Conservation (phyloP, 2,888 invertebrate species). For the Xanthostigma xanthostigma region DNA sequence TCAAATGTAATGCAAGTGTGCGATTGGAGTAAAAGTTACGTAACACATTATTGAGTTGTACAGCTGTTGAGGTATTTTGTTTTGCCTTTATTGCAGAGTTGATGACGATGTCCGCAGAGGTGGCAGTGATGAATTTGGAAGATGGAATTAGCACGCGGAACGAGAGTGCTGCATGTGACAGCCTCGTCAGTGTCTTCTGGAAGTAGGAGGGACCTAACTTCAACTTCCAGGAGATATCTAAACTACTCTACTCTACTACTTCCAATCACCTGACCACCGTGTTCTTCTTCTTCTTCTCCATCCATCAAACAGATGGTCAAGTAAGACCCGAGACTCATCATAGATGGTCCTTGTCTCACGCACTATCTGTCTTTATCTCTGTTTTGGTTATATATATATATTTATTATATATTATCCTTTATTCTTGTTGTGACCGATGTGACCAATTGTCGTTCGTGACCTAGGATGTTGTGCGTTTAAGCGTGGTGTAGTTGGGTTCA, state of each 20-base stretch:
- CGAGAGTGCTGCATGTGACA: constrained; percentile 10
- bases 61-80: constrained; percentile 15
- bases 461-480: constrained; percentile 15
- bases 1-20: too few species aligned
- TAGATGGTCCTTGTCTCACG: constrained; percentile 11
- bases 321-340: constrained; percentile 22
- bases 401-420: constrained; percentile 23
- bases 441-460: constrained; percentile 29
- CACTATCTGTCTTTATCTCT: constrained; percentile 10
- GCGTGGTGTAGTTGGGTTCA: constrained; percentile 26
- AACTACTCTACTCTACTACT: constrained; percentile 30
- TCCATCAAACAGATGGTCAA: constrained; percentile 27
- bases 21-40: too few species aligned
- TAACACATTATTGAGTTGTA: too few species aligned
- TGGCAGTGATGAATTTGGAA: constrained; percentile 17
- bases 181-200: constrained; percentile 43
- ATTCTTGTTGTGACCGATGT: constrained; percentile 31
- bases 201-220: constrained; percentile 43
- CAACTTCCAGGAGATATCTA: constrained; percentile 41
- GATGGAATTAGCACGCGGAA: constrained; percentile 19
- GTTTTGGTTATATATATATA: constrained; percentile 10
- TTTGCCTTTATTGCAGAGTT: constrained; percentile 46
- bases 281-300: constrained; percentile 15
- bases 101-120: constrained; percentile 32
- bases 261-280: neutral